phyloP scores from a whole-genome alignment of 2,797 vertebrate species.

The Cheirogaleus major region DNA sequence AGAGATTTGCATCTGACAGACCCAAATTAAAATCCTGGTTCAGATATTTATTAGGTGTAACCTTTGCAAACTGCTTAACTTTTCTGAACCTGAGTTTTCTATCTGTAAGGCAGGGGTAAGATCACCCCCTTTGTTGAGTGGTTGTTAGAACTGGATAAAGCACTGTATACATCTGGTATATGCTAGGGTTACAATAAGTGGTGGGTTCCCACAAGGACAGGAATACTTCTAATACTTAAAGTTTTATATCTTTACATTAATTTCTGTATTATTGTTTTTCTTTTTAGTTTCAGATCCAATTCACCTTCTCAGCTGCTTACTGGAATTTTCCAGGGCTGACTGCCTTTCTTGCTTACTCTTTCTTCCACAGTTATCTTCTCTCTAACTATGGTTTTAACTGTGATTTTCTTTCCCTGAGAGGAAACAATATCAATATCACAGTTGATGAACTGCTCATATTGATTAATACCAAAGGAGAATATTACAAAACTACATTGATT shows the following conservation, averaged over 20 bases:
- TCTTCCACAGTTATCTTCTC: neutral
- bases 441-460: neutral
- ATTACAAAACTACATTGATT: neutral
- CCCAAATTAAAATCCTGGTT: neutral
- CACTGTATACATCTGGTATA: neutral
- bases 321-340: neutral
- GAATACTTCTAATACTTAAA: neutral
- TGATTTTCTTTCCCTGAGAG: neutral
- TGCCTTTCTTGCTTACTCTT: neutral
- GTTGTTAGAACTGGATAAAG: neutral
- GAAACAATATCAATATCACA: neutral
- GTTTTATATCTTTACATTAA: neutral
- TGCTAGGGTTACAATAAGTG: neutral
- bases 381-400: neutral
- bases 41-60: neutral
- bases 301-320: neutral
- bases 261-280: neutral
- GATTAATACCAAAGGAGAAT: neutral
- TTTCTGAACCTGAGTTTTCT: neutral
- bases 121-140: neutral
- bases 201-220: neutral
- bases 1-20: neutral
- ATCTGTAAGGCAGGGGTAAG: neutral
- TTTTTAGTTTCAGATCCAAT: neutral
- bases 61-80: neutral